These are phyloP conservation scores for Propithecus deckenii DNA, from an alignment of 2,797 vertebrate genomes.

Conservation along the genomic window DNA sequence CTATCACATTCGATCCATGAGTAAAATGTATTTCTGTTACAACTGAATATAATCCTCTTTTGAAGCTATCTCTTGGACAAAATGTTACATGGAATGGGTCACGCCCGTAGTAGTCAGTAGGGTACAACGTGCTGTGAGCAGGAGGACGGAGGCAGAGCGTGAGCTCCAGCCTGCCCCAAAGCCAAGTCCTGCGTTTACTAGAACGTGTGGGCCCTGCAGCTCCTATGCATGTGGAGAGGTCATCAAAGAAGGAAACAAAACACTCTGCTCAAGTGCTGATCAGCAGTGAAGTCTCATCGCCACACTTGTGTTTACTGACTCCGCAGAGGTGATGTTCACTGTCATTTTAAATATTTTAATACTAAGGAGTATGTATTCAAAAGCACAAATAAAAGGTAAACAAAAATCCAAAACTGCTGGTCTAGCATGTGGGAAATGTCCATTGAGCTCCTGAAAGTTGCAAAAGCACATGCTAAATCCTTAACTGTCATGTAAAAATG, in stretches of 20 bases:
- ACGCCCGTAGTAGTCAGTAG: neutral
- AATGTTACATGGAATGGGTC: neutral
- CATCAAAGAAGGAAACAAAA: neutral
- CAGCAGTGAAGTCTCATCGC: neutral
- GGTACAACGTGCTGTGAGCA: neutral
- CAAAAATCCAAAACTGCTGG: neutral
- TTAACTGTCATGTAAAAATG: neutral
- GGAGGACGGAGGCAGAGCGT: neutral
- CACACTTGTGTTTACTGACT: neutral
- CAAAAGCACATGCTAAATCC: neutral
- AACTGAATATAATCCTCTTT: neutral
- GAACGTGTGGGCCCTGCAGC: fast-evolving
- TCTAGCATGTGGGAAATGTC: neutral
- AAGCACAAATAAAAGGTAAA: neutral
- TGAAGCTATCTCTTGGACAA: neutral
- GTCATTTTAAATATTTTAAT: neutral
- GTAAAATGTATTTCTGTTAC: neutral
- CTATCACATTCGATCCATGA: neutral
- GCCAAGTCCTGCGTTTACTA: neutral
- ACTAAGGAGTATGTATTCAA: neutral
- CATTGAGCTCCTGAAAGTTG: neutral
- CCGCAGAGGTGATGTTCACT: neutral
- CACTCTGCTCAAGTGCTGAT: neutral
- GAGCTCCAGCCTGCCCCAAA: neutral
- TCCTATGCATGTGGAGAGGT: neutral